Evolutionary conservation across 2,888 invertebrate genomes (phyloP), one percentile per base, ranked within the genome.

Genomic region (Andrena haemorrhoa): DNA sequence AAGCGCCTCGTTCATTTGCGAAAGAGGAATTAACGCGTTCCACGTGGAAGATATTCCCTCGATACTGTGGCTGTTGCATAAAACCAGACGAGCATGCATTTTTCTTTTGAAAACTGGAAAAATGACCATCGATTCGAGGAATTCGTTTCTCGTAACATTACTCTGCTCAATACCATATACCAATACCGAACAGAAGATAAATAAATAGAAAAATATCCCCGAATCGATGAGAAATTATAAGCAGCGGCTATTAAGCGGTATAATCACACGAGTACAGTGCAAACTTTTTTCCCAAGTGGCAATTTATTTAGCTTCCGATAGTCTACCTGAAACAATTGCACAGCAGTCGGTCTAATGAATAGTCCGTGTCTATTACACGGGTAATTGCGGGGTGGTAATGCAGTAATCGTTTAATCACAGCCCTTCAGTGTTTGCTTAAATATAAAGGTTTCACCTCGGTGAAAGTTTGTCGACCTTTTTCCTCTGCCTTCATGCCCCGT

Each of bases 381-480:
- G n/a, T 78, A 72, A 78, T 80, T 72, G 41, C 47, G 26, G 16
- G 31, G 51, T 71, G 33, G 78, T 58, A 80, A 68, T 72, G 31
- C 23, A 80, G 35, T 79, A 80, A 80, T 73, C 49, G 78, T 79
- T 79, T 80, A 80, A 80, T 80, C 66, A 79, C 31, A 66, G 16
- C 80, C 79, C 80, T 79, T 79, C 80, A 47, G 47, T 56, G 66
- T 79, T 80, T 56, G 53, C 66, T 79, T 35, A 80, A 68, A 68
- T 79, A 23, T 56, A 56, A 80, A 65, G 33, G 72, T 68, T 79
- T 80, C 80, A 80, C 68, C 63, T 41, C n/a, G 4, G 80, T 68
- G 80, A 80, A 80, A 80, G 80, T 80, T 61, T 53, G 23, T 26
- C 56, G 72, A 78, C 78, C 78, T 80, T 72, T 68, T 73, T 71